A percentile compares a stretch with the other conserved stretches of the same genome.
phyloP scores from a whole-genome alignment of 2,113 vertebrate genomes.

The Trochalopteron elliotii region DNA sequence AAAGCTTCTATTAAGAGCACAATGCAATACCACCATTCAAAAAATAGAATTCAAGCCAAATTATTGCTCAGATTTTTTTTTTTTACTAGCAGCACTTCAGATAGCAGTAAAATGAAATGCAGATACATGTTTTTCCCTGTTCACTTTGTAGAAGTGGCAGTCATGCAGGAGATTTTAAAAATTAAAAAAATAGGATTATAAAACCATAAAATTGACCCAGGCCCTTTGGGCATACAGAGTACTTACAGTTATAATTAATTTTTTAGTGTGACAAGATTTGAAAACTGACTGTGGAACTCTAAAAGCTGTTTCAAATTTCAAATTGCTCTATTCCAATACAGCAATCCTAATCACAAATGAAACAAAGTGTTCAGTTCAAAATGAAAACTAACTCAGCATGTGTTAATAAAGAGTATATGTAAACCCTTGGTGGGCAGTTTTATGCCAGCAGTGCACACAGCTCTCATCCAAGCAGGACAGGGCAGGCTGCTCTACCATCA shows the following conservation, averaged over 20 bases:
- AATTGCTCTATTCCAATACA: background rate
- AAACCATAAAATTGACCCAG: constrained; percentile 25
- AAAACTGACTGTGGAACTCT: background rate
- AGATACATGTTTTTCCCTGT: background rate
- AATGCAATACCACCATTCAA: background rate
- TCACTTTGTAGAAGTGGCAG: background rate
- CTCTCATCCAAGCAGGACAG: background rate
- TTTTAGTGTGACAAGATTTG: constrained; percentile 3
- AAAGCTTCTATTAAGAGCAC: background rate
- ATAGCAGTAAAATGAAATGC: constrained; percentile 21
- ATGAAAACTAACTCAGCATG: background rate
- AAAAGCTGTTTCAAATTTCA: background rate
- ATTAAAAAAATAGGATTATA: constrained; percentile 11
- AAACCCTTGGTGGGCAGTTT: background rate
- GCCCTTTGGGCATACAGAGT: background rate
- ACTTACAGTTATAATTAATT: constrained; percentile 20
- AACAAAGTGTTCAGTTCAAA: background rate
- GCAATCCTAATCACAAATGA: background rate
- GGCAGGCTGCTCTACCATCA: background rate
- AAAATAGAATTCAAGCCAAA: background rate
- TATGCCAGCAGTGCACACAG: no score
- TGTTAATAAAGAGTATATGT: background rate
- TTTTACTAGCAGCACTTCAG: background rate
- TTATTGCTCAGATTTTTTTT: background rate
- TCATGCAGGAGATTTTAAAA: background rate